These are phyloP conservation scores for Macropus fuliginosus DNA, from an alignment of 2,797 vertebrate genomes.

Conservation along the genomic window DNA sequence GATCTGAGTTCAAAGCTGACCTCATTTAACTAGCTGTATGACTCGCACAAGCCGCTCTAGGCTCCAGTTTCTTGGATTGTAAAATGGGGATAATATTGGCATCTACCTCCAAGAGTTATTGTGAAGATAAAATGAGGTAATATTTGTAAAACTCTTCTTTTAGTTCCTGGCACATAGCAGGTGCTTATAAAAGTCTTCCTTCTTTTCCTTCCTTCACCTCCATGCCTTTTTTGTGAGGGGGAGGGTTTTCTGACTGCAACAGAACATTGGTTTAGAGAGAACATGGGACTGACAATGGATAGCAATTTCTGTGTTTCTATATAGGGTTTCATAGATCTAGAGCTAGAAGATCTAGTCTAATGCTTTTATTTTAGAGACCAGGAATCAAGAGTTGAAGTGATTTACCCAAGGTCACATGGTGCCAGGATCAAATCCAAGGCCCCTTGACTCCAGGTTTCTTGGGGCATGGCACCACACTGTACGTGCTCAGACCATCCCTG, in stretches of 20 bases:
- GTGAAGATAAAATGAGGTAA: neutral
- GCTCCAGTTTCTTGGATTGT: neutral
- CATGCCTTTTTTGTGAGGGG: neutral
- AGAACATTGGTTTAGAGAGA: neutral
- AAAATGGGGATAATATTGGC: neutral
- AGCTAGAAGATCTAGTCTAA: neutral
- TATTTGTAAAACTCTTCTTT: neutral
- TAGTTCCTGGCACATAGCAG: neutral
- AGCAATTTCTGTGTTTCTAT: neutral
- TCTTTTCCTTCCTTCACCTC: neutral
- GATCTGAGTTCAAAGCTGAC: neutral
- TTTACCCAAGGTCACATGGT: neutral
- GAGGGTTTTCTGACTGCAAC: neutral
- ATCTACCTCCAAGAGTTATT: neutral
- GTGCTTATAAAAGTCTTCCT: neutral
- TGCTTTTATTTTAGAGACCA: neutral
- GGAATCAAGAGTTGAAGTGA: neutral
- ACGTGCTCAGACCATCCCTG: rapidly evolving
- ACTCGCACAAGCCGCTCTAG: neutral
- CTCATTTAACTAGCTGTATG: neutral
- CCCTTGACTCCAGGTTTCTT: neutral
- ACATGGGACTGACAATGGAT: neutral
- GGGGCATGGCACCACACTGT: rapidly evolving
- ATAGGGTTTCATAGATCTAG: neutral
- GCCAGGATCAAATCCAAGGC: neutral